Percentiles rank a stretch among this genome's conserved stretches.
phyloP scores from a whole-genome alignment of 2,113 vertebrate species.

The Meleagris gallopavo region DNA sequence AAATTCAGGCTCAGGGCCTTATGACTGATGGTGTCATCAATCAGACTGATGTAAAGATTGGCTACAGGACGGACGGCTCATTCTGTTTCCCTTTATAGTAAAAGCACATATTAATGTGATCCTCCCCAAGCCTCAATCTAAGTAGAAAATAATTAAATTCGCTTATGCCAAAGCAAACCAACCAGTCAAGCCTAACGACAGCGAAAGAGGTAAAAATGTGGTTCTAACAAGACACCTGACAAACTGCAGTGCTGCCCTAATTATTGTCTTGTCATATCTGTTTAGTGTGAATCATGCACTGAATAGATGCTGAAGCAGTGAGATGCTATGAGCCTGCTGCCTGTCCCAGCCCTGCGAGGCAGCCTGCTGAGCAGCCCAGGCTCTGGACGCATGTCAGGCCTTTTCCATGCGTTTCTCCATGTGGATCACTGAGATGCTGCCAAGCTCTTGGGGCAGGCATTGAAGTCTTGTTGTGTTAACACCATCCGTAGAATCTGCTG shows the following conservation, averaged over 20 bases:
- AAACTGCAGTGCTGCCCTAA: slow-evolving; percentile 58
- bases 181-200: slow-evolving; percentile 28
- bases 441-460: background rate
- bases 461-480: background rate
- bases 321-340: background rate
- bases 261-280: slow-evolving; percentile 57
- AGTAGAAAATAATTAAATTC: slow-evolving; percentile 59
- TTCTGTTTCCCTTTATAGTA: slow-evolving; percentile 17
- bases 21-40: background rate
- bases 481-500: background rate
- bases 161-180: slow-evolving; percentile 5
- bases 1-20: background rate
- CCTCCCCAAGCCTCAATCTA: background rate
- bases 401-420: background rate
- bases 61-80: background rate
- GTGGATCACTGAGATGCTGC: background rate
- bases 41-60: background rate
- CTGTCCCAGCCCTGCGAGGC: background rate
- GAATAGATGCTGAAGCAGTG: background rate
- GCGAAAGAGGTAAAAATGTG: background rate
- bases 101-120: slow-evolving; percentile 38
- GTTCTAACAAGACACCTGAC: slow-evolving; percentile 63
- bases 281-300: slow-evolving; percentile 29
- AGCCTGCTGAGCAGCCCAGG: background rate
- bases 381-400: fast-evolving